A percentile compares a stretch with the other conserved stretches of the same genome.
Conservation (phyloP, 1,140 invertebrate species). For the Diploscapter pachys region DNA sequence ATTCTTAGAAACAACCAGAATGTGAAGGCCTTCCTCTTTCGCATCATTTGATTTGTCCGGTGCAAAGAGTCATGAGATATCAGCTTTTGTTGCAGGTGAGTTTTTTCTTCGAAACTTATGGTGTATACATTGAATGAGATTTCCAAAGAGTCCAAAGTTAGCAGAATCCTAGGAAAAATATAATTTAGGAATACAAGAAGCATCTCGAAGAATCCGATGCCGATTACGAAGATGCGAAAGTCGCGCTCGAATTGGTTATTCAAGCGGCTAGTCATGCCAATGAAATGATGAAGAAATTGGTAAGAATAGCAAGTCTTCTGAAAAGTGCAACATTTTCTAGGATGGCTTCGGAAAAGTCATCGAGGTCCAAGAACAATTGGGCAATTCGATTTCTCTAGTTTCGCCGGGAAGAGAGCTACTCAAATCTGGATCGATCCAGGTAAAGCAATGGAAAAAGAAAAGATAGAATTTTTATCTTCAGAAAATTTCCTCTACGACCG, state of each 20-base stretch:
- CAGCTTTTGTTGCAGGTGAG: constrained; percentile 66
- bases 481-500: constrained; percentile 68
- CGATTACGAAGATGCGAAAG: constrained; percentile 65
- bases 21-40: constrained; percentile 66
- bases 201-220: constrained; percentile 63
- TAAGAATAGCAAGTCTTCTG: constrained; percentile 46
- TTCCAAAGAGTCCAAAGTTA: no score
- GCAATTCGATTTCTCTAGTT: constrained; percentile 65
- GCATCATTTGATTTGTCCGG: constrained; percentile 68
- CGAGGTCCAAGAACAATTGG: constrained; percentile 67
- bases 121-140: no score
- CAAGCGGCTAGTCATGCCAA: constrained; percentile 68
- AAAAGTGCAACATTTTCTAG: constrained; percentile 49
- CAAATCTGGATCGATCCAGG: constrained; percentile 12
- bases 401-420: constrained; percentile 60
- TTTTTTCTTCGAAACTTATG: constrained; percentile 18
- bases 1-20: constrained; percentile 58
- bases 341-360: constrained; percentile 68
- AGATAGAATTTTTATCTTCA: constrained; percentile 60
- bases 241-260: constrained; percentile 67
- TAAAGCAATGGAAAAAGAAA: not conserved
- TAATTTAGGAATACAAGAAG: constrained; percentile 65
- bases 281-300: constrained; percentile 68
- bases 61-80: constrained; percentile 69
- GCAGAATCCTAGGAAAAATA: not conserved